Percentiles rank a stretch among this genome's conserved stretches.
Evolutionary conservation across 2,888 invertebrate genomes (phyloP).

Genomic region (Tipula vernalis): DNA sequence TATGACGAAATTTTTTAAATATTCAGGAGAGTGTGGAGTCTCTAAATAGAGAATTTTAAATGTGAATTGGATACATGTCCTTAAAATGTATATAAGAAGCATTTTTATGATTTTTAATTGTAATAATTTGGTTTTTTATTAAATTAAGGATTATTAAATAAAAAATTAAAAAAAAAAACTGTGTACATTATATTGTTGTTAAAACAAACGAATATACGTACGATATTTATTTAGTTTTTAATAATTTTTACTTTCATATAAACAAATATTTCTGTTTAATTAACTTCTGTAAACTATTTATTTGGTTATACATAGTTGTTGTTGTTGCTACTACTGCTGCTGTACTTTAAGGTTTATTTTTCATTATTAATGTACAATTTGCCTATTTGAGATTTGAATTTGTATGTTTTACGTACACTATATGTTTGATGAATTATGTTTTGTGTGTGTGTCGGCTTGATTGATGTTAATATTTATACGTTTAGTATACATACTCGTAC

Average conservation of each 20-base stretch:
- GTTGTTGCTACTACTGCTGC: not conserved
- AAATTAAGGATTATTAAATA: not conserved
- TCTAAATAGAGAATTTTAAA: not conserved
- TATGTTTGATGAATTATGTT: not conserved
- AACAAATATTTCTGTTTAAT: slow-evolving; percentile 4
- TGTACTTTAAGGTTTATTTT: not conserved
- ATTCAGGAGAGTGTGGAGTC: not conserved
- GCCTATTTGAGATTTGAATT: not conserved
- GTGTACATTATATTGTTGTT: not conserved
- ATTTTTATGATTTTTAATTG: not conserved
- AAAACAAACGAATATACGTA: not conserved
- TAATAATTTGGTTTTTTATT: not conserved
- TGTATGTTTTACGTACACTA: not conserved
- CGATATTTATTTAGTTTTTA: not conserved
- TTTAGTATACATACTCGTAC: not conserved
- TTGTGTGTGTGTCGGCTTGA: not conserved
- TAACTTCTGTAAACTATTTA: slow-evolving; percentile 4
- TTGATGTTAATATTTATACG: not conserved
- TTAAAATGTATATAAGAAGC: not conserved
- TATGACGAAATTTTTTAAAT: not conserved
- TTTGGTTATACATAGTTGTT: not conserved
- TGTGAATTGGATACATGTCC: not conserved
- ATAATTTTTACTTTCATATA: not conserved
- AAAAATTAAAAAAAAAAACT: not conserved
- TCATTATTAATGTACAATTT: not conserved